These are phyloP conservation scores for Eptesicus fuscus DNA, from an alignment of 2,113 vertebrate genomes.

Conservation along the genomic window DNA sequence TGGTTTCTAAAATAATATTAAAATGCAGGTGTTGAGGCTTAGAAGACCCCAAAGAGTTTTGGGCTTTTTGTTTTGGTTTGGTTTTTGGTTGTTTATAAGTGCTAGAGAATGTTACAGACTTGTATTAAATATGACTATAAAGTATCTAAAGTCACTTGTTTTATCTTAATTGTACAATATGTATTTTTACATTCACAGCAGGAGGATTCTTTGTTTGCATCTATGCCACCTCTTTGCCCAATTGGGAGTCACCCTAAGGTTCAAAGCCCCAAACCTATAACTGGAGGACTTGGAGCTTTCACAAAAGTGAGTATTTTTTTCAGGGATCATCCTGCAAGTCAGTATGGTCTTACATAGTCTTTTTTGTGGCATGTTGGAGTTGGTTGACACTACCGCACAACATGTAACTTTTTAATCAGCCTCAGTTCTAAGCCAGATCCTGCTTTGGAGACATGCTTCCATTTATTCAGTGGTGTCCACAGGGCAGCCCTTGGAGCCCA, in stretches of 20 bases:
- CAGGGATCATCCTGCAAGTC: not conserved
- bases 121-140: not conserved
- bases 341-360: not conserved
- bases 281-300: constrained; percentile 87
- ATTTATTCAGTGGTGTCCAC: not conserved
- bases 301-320: constrained; percentile 82
- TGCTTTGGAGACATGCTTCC: not conserved
- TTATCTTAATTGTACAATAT: not conserved
- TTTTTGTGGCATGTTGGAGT: not conserved
- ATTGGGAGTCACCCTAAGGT: constrained; percentile 89
- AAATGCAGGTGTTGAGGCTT: not conserved
- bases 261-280: constrained; percentile 85
- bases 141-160: not conserved
- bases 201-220: constrained; percentile 88
- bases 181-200: constrained; percentile 77
- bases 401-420: not conserved
- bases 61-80: not conserved
- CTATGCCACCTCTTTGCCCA: constrained; percentile 89
- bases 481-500: not conserved
- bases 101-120: not conserved
- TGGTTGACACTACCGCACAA: not conserved
- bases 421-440: not conserved
- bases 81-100: not conserved
- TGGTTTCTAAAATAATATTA: constrained; percentile 27
- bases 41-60: not conserved